Percentiles rank a stretch among this genome's conserved stretches.
These are phyloP conservation scores for Cuculus canorus DNA, from an alignment of 2,797 vertebrate genomes.

Conservation along the genomic window DNA sequence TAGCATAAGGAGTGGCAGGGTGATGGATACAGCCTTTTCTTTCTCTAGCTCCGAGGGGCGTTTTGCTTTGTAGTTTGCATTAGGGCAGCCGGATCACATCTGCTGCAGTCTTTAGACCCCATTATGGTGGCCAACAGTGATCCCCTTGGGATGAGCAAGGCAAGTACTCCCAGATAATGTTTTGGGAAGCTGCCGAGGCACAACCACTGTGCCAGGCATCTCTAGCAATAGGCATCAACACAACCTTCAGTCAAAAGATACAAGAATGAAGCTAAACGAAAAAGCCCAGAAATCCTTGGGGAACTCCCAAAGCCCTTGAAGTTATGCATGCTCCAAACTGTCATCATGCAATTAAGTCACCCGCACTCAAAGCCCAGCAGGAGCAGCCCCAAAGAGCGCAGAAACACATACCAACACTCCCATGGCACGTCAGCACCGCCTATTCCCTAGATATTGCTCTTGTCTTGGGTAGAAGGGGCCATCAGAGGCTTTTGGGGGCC, in stretches of 20 bases:
- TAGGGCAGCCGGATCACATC: background rate
- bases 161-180: background rate
- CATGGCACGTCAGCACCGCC: background rate
- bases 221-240: background rate
- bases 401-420: rapidly evolving
- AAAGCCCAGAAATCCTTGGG: background rate
- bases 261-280: background rate
- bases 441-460: rapidly evolving
- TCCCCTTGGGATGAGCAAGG: background rate
- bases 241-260: background rate
- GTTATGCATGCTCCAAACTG: background rate
- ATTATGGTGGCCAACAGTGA: rapidly evolving
- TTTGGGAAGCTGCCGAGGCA: background rate
- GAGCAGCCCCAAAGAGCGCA: background rate
- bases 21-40: conserved; percentile 21
- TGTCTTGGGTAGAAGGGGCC: background rate
- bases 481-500: background rate
- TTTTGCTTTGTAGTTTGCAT: background rate
- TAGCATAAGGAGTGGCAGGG: background rate
- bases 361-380: background rate
- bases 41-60: background rate
- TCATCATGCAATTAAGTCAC: background rate
- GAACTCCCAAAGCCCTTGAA: background rate
- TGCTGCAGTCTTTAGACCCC: background rate
- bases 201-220: rapidly evolving